Percentiles rank a stretch among this genome's conserved stretches.
Evolutionary conservation across 2,888 invertebrate species (phyloP).

Genomic region (Phorcus lineatus): DNA sequence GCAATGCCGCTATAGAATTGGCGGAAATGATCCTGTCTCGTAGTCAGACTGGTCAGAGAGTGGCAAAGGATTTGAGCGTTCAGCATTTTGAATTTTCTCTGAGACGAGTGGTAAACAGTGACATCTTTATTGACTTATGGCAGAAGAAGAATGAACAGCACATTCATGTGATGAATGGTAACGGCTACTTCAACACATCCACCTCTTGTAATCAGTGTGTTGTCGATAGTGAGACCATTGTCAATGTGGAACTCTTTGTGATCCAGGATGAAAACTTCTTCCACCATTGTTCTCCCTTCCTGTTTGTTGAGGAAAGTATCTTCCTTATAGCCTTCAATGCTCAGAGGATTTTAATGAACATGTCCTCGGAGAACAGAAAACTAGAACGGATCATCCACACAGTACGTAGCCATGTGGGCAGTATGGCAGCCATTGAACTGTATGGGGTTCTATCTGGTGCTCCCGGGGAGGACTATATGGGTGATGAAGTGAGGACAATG

Average conservation of each 20-base stretch:
- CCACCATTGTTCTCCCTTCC: slow-evolving; percentile 51
- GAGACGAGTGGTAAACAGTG: not conserved
- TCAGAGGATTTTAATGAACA: slow-evolving; percentile 51
- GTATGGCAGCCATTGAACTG: slow-evolving; percentile 25
- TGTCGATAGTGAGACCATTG: not conserved
- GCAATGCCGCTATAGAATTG: slow-evolving; percentile 51
- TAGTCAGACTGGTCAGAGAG: not conserved
- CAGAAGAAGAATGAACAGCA: not conserved
- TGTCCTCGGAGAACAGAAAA: slow-evolving; percentile 50
- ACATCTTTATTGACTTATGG: not conserved
- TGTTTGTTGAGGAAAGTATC: slow-evolving; percentile 53
- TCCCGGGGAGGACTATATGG: not conserved
- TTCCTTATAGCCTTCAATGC: slow-evolving; percentile 62
- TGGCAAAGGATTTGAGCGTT: not conserved
- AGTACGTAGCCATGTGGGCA: slow-evolving; percentile 49
- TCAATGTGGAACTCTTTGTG: slow-evolving; percentile 56
- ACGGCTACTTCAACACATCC: not conserved
- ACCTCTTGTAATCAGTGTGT: not conserved
- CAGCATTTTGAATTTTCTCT: slow-evolving; percentile 25
- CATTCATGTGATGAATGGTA: not conserved
- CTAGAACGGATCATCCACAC: slow-evolving; percentile 57
- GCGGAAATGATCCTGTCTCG: slow-evolving; percentile 39
- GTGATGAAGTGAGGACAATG: slow-evolving; percentile 51
- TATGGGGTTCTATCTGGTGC: not conserved
- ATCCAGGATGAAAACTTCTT: slow-evolving; percentile 58